Evolutionary conservation across 2,113 vertebrate species (phyloP), one percentile per base, ranked within the genome.

Genomic region (Camelus dromedarius): DNA sequence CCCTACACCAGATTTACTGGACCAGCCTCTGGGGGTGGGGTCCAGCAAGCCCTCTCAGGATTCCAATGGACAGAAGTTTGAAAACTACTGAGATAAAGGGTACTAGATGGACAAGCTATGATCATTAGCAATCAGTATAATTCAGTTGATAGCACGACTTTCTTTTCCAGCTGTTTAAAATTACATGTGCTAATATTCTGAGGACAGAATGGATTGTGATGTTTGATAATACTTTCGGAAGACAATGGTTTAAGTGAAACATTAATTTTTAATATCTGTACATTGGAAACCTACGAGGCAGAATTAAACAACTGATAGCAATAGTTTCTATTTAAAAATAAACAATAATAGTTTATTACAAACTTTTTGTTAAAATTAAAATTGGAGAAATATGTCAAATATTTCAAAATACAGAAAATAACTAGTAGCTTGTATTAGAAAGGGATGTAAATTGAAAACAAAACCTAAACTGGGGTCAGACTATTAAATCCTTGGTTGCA

Each of bases 341-440:
- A 46, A 7, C 22, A 86, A 62, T 69, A 20, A 42, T 42, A 42
- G 4, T 42, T 42, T 42, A 42, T 42, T 42, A 42, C 38, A 42
- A 42, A 42, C 38, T 42, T 54, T 70, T 60, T 35, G 4, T 87
- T 87, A 38, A 42, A 42, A 42, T 42, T 85, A 82, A 26, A 38
- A 87, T 22, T 73, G 20, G n/a, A 54, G 30, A 89, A 94, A 50
- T 50, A 72, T 26, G 52, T 5, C 84, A 93, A 83, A 1, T 52
- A 72, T 83, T 88, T 82, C 35, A 91, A 91, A 92, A 38, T 75
- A 90, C 24, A 69, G 52, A 72, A 76, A 64, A 38, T 2, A 82
- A 79, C 16, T 35, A 70, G 2, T 66, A n/a, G 32, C 12, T 54
- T 62, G 58, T 52, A 62, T 70, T 67, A 64, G 20, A 84, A 85